Evolutionary conservation across 2,113 vertebrate species (phyloP).

Genomic region (Aviceda subcristata): DNA sequence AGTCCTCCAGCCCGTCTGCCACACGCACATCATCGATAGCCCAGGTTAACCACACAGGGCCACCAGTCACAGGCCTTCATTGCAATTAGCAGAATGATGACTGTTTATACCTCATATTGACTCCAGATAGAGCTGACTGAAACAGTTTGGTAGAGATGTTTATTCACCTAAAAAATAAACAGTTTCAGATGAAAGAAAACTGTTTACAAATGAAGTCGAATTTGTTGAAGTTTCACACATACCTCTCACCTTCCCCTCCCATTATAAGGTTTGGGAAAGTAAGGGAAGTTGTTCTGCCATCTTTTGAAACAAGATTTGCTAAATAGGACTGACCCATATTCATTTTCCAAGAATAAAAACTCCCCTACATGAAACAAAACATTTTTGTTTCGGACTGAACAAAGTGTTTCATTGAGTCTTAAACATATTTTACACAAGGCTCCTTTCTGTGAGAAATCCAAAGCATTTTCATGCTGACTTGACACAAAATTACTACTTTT

Average conservation of each 20-base stretch:
- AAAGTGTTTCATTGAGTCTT: conserved; percentile 10
- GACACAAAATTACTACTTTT: neutral
- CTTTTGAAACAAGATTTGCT: conserved; percentile 14
- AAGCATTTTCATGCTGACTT: conserved; percentile 29
- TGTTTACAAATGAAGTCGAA: neutral
- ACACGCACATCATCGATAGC: neutral
- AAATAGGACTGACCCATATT: neutral
- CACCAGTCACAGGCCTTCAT: neutral
- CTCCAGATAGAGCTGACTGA: neutral
- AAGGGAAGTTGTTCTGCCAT: neutral
- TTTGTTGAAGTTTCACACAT: neutral
- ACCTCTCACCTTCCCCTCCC: neutral
- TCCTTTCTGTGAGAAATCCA: conserved; percentile 12
- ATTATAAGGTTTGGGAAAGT: neutral
- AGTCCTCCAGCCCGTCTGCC: neutral
- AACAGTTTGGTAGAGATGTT: neutral
- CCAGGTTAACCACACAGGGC: neutral
- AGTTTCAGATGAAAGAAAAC: neutral
- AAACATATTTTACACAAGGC: neutral
- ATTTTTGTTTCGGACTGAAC: conserved; percentile 22
- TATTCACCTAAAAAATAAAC: neutral
- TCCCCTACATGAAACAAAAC: neutral
- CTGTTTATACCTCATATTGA: neutral
- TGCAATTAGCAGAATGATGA: neutral
- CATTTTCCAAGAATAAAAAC: neutral